phyloP scores from a whole-genome alignment of 2,797 vertebrate genomes.

The Labeo calbasu region DNA sequence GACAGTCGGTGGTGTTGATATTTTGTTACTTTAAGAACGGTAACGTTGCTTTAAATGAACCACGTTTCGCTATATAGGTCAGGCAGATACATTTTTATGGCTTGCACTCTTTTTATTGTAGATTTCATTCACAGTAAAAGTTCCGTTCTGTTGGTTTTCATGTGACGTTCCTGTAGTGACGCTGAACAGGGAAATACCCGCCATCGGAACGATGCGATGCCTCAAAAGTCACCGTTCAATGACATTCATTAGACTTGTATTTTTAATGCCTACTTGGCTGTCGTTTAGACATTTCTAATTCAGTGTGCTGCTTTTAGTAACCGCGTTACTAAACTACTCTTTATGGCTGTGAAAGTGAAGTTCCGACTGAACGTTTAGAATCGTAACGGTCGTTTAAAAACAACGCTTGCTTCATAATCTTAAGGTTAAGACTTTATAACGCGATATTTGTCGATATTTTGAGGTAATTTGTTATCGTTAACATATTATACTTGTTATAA shows the following conservation, averaged over 20 bases:
- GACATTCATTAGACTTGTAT: background rate
- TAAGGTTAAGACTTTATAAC: background rate
- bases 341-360: background rate
- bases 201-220: too few species aligned
- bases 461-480: background rate
- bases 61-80: too few species aligned
- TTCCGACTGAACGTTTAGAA: too few species aligned
- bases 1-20: background rate
- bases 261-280: too few species aligned
- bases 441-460: background rate
- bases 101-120: background rate
- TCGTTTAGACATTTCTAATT: background rate
- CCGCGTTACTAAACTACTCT: background rate
- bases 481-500: background rate
- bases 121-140: background rate
- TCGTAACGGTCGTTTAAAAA: background rate
- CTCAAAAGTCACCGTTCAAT: background rate
- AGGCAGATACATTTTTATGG: background rate
- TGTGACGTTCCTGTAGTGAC: constrained; percentile 9
- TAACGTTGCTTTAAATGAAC: background rate
- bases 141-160: background rate
- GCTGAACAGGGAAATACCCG: background rate
- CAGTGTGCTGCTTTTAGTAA: background rate
- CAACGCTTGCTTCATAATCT: background rate
- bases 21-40: too few species aligned